Conservation (phyloP, 2,113 vertebrate species). For the Platysternon megacephalum region DNA sequence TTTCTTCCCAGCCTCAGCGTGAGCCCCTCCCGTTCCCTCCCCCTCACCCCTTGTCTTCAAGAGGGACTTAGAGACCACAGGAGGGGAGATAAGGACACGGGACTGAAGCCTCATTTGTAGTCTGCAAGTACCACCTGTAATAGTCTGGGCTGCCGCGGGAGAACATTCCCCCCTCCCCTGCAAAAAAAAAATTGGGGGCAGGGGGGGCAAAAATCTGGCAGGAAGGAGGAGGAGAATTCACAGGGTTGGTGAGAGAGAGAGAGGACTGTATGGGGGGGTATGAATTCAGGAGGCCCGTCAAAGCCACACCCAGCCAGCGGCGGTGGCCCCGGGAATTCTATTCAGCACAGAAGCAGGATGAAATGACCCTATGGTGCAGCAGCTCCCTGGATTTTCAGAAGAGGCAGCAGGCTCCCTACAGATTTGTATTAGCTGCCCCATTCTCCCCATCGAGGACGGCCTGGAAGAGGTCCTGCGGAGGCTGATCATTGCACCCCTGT, state of each 20-base stretch:
- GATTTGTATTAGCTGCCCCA: fast-evolving
- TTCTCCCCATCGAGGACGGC: not conserved
- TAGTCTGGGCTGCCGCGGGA: not conserved
- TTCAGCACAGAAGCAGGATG: not conserved
- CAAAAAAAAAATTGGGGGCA: not conserved
- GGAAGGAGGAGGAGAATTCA: not conserved
- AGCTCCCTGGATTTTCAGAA: fast-evolving
- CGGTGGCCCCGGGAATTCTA: not conserved
- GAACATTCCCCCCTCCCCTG: not conserved
- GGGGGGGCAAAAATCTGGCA: not conserved
- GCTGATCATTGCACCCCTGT: fast-evolving
- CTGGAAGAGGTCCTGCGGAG: not conserved
- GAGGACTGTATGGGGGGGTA: not conserved
- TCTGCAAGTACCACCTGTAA: not conserved
- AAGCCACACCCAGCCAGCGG: not conserved
- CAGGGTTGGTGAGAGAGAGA: not conserved
- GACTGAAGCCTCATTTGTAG: not conserved
- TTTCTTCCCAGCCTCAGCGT: conserved; percentile 1
- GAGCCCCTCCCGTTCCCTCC: not conserved
- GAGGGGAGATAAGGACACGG: not conserved
- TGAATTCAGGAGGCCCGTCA: not conserved
- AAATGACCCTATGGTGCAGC: not conserved
- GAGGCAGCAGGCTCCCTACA: not conserved
- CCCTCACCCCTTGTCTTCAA: not conserved
- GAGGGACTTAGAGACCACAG: not conserved